Evolutionary conservation across 2,888 invertebrate species (phyloP), one percentile per base, ranked within the genome.

Genomic region (Diplolepis rosae): DNA sequence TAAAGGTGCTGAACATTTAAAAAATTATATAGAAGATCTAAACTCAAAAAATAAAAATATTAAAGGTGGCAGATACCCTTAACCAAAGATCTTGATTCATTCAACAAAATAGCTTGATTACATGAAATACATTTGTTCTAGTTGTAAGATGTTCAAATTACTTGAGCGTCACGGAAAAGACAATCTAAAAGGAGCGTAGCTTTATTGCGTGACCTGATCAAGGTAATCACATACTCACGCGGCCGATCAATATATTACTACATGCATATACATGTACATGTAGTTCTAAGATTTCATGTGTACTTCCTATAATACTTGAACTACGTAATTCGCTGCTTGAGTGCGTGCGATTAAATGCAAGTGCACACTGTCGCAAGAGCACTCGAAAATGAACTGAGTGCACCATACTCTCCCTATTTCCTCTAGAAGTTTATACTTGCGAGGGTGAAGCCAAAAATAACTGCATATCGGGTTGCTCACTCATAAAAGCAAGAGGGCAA

Each of bases 281-380:
- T 9, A 30, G 52, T 54, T 32, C 28, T 30, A 61, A 61, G 11
- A 35, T 61, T 39, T 22, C 24, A 61, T 61, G 56, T 74, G 71
- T 70, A 72, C 69, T 73, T 72, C 72, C 70, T 69, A 48, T 66
- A 70, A 70, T 66, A 45, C 68, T 68, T 50, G 72, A 72, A 72
- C 68, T 72, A 35, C 69, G 70, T 72, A 76, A 72, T 76, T 76
- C 76, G 68, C 69, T 61, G 66, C 52, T 69, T 71, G 69, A 67
- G 39, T 76, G 69, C 73, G 71, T 71, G 73, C 65, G 74, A 73
- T 61, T 61, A 61, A 61, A 61, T 61, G 56, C 56, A 61, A 61
- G 56, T 61, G 56, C 24, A 50, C 11, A 61, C 22, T 61, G 35
- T 61, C 35, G 39, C 56, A 24, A 61, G 35, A 13, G 56, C 35